Base-by-base conservation (phyloP, 2,888 invertebrate species). In the Melieria crassipennis region DNA sequence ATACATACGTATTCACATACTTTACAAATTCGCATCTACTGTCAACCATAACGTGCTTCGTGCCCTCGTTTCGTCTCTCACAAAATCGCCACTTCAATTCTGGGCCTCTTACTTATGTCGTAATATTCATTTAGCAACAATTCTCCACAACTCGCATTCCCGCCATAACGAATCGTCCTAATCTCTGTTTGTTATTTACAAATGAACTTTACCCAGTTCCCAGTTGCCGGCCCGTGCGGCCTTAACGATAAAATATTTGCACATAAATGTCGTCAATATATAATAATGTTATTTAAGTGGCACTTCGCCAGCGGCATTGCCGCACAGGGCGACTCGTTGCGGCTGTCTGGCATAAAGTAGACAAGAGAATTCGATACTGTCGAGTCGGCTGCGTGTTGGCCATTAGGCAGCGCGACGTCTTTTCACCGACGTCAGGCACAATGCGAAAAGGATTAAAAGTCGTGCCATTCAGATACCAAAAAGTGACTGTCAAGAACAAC, bases 361-460 rank as follows among this genome's bases (percentile, higher is more conserved):
- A 30, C 30, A 30, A 30, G 30, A 30, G 30, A 30, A 30, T 30
- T 30, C 30, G 30, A 30, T 30, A 30, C 30, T 30, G 30, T 30
- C 30, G 48, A 46, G 10, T 65, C 48, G 30, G 10, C 57, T 57
- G 78, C 74, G 73, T 74, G 75, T 61, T 67, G 73, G 60, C 69
- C 72, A 72, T 72, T 72, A 69, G 68, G 46, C 16, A 50, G 58
- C 47, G 55, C 52, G 67, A 57, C 60, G 62, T 47, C 62, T 69
- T 63, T 69, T 69, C 62, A 63, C 69, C 63, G 63, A 69, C 63
- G 13, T 69, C 55, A 69, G 81, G 60, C 45, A 52, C 61, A 67
- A 67, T 67, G 50, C 77, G 82, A 82, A 82, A 83, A 81, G 81
- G 83, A 81, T 81, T 81, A 83, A 81, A 80, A 81, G 82, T 78